Evolutionary conservation across 2,797 vertebrate genomes (phyloP).

Genomic region (Smutsia temminckii): DNA sequence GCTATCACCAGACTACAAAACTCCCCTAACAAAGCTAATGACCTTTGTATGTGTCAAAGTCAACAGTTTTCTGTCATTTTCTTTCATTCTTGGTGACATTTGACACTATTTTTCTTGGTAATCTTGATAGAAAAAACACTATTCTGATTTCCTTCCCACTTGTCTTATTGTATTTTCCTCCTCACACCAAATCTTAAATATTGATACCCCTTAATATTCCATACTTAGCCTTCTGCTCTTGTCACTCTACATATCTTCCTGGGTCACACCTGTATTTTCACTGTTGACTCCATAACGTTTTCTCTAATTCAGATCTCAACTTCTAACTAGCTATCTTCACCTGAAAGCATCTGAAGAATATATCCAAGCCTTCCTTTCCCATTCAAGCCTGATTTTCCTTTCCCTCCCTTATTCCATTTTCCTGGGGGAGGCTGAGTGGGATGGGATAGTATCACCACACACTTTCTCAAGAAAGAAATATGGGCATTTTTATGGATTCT

Average conservation of each 20-base stretch:
- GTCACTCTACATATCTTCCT: neutral
- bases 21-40: neutral
- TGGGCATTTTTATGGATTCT: neutral
- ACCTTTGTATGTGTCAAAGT: neutral
- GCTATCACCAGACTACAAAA: neutral
- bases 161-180: neutral
- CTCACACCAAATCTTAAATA: neutral
- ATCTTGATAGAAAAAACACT: neutral
- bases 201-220: neutral
- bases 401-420: neutral
- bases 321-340: neutral
- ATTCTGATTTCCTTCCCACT: neutral
- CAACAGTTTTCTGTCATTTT: neutral
- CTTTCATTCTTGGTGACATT: neutral
- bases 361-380: neutral
- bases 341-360: neutral
- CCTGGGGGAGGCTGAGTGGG: fast-evolving
- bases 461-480: neutral
- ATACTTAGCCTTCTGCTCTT: neutral
- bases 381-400: neutral
- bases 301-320: neutral
- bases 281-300: neutral
- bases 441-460: neutral
- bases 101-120: neutral
- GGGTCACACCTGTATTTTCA: neutral